A percentile compares a stretch with the other conserved stretches of the same genome.
These are phyloP conservation scores for Danaus plexippus DNA, from an alignment of 1,140 invertebrate genomes.

Conservation along the genomic window DNA sequence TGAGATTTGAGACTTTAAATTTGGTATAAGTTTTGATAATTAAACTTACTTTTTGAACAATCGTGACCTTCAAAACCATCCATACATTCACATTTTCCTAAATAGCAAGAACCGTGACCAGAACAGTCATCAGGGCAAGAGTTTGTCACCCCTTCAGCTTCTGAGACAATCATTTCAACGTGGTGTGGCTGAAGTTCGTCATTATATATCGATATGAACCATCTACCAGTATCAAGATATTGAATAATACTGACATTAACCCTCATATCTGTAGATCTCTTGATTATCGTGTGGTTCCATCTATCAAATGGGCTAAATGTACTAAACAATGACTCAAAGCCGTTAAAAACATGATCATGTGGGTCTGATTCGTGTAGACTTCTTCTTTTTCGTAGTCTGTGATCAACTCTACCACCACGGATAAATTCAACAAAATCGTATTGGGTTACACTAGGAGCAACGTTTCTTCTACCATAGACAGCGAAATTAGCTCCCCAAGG, in stretches of 20 bases:
- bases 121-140: constrained; percentile 96
- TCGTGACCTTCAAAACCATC: constrained; percentile 93
- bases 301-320: constrained; percentile 72
- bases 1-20: no score
- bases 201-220: constrained; percentile 97
- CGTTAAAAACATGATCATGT: constrained; percentile 45
- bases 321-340: constrained; percentile 52
- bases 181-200: constrained; percentile 89
- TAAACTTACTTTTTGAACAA: constrained; percentile 89
- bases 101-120: constrained; percentile 93
- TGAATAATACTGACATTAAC: constrained; percentile 89
- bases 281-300: constrained; percentile 74
- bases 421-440: constrained; percentile 96
- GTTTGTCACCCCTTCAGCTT: constrained; percentile 88
- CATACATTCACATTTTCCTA: constrained; percentile 96
- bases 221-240: constrained; percentile 92
- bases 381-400: constrained; percentile 76
- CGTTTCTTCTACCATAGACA: constrained; percentile 92
- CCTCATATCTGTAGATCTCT: constrained; percentile 77
- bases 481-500: constrained; percentile 94
- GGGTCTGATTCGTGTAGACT: constrained; percentile 45
- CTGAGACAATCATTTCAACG: constrained; percentile 84
- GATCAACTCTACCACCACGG: constrained; percentile 84
- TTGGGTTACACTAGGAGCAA: constrained; percentile 93
- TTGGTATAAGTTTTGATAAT: constrained; percentile 1